Conservation (phyloP, 2,797 vertebrate genomes). For the Phaenicophaeus curvirostris region DNA sequence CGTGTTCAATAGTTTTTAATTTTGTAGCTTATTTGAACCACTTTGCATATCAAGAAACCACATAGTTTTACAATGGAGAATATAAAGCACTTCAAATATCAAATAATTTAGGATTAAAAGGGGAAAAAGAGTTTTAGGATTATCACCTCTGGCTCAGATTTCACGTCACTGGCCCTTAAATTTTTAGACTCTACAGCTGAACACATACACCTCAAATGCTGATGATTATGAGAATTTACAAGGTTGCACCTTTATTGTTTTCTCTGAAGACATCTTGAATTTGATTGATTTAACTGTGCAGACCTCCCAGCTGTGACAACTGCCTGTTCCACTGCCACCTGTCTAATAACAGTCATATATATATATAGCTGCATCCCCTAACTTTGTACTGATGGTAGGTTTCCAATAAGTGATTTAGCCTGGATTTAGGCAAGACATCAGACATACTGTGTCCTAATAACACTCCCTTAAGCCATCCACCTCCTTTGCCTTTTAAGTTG, state of each 20-base stretch:
- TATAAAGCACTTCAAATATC: neutral
- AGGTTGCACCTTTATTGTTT: neutral
- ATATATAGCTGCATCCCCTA: neutral
- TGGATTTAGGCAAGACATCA: conserved; percentile 19
- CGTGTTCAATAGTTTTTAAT: neutral
- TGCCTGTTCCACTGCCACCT: neutral
- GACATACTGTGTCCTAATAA: conserved; percentile 24
- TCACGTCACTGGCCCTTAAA: neutral
- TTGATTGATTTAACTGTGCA: conserved; percentile 2
- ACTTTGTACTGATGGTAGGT: neutral
- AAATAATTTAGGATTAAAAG: neutral
- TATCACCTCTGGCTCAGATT: neutral
- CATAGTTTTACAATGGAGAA: neutral
- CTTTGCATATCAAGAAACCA: neutral
- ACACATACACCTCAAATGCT: neutral
- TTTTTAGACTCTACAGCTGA: neutral
- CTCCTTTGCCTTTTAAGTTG: conserved; percentile 41
- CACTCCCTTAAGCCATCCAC: conserved; percentile 33
- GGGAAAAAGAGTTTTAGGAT: neutral
- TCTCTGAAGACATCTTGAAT: neutral
- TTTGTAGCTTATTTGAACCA: neutral
- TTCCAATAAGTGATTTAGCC: neutral
- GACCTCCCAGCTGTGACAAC: neutral
- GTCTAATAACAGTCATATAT: neutral
- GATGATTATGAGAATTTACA: neutral